Conservation (phyloP, 2,113 vertebrate genomes). For the Delphinapterus leucas region DNA sequence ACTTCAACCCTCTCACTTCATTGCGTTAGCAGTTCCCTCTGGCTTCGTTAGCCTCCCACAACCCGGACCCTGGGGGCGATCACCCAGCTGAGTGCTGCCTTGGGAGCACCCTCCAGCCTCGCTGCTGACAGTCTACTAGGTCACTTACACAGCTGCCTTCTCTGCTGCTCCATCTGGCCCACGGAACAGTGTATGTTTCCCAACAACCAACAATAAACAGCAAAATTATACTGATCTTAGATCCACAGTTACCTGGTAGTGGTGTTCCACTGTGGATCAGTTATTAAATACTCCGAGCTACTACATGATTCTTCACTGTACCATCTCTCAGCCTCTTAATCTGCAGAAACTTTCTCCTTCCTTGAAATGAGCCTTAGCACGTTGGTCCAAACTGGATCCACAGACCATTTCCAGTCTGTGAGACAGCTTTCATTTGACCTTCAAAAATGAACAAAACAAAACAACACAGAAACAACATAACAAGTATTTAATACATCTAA, state of each 20-base stretch:
- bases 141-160: not conserved
- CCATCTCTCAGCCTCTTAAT: not conserved
- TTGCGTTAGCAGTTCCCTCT: not conserved
- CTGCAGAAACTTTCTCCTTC: not conserved
- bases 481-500: not conserved
- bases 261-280: not conserved
- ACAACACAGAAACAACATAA: not conserved
- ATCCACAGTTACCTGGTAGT: not conserved
- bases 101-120: fast-evolving
- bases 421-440: not conserved
- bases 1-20: not conserved
- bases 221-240: not conserved
- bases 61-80: not conserved
- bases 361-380: not conserved
- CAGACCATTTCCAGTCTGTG: not conserved
- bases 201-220: not conserved
- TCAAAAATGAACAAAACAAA: not conserved
- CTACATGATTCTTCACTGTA: not conserved
- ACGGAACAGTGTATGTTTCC: not conserved
- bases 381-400: not conserved
- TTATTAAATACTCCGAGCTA: not conserved
- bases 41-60: not conserved
- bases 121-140: not conserved
- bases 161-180: not conserved
- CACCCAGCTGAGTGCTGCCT: not conserved